Conservation (phyloP, 2,797 vertebrate genomes). For the Onychomys torridus region DNA sequence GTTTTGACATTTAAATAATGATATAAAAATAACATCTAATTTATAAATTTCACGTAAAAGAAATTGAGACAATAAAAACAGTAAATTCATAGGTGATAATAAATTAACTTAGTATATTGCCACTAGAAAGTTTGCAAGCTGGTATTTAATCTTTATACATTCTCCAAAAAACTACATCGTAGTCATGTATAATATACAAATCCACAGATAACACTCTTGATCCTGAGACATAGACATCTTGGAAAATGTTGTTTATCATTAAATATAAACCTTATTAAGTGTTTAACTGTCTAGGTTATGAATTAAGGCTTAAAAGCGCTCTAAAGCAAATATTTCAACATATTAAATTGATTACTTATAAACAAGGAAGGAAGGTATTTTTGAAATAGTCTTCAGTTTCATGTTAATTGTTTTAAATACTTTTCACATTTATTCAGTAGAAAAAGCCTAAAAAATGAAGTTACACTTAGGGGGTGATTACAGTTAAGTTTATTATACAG, state of each 20-base stretch:
- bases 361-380: not conserved
- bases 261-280: not conserved
- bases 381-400: not conserved
- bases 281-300: not conserved
- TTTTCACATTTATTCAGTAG: not conserved
- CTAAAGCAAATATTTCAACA: not conserved
- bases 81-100: not conserved
- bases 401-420: not conserved
- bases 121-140: not conserved
- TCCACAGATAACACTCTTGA: not conserved
- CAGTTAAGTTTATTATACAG: conserved; percentile 59
- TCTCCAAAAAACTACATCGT: not conserved
- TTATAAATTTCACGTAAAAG: not conserved
- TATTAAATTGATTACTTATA: not conserved
- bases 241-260: not conserved
- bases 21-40: not conserved
- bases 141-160: not conserved
- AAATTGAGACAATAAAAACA: not conserved
- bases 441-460: not conserved
- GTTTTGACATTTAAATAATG: no score
- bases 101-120: not conserved
- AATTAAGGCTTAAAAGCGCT: not conserved
- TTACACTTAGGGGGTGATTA: conserved; percentile 39
- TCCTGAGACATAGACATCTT: not conserved
- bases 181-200: not conserved